Conservation (phyloP, 2,888 invertebrate genomes). For the Andrena flavipes region DNA sequence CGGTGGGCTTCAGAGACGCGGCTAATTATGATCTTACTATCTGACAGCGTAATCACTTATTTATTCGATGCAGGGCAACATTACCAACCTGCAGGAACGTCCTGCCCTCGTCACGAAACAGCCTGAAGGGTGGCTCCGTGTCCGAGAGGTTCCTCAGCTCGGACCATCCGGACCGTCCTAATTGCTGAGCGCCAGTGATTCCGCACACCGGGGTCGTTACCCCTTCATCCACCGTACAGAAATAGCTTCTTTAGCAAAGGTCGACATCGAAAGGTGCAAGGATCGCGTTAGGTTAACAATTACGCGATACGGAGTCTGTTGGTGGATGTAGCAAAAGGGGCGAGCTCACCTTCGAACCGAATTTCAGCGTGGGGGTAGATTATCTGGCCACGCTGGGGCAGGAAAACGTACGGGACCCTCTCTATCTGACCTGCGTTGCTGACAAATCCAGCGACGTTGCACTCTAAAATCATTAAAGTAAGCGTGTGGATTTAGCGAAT, state of each 20-base stretch:
- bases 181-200: constrained; percentile 93
- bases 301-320: background rate
- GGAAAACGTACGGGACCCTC: constrained; percentile 93
- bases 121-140: constrained; percentile 92
- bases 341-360: constrained; percentile 89
- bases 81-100: constrained; percentile 90
- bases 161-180: constrained; percentile 92
- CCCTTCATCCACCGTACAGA: constrained; percentile 85
- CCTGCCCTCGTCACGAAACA: constrained; percentile 92
- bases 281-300: background rate
- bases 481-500: background rate
- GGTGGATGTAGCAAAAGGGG: background rate
- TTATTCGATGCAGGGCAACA: constrained; percentile 22
- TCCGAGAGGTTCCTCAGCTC: constrained; percentile 92
- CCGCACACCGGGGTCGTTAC: constrained; percentile 93
- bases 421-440: constrained; percentile 90
- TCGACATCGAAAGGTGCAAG: background rate
- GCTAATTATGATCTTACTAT: constrained; percentile 24
- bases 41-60: constrained; percentile 35
- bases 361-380: constrained; percentile 95
- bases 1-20: background rate
- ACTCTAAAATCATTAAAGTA: constrained; percentile 87
- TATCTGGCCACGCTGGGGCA: constrained; percentile 94
- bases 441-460: constrained; percentile 92
- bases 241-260: background rate